Percentiles rank a stretch among this genome's conserved stretches.
These are phyloP conservation scores for Zaprionus tsacasi DNA, from an alignment of 1,140 invertebrate genomes.

Conservation along the genomic window DNA sequence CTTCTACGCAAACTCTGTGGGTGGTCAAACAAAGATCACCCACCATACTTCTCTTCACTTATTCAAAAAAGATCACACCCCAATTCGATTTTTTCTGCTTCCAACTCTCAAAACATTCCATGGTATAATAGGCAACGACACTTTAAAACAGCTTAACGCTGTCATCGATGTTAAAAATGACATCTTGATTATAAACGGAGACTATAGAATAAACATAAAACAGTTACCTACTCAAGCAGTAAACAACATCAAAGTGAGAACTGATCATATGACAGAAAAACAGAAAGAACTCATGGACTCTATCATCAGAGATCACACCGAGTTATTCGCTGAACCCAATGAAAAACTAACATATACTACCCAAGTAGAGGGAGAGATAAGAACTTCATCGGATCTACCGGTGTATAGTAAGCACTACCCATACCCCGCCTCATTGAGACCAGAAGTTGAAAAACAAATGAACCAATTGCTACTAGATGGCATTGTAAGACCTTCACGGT, in stretches of 20 bases:
- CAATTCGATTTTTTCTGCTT: slow-evolving; percentile 7
- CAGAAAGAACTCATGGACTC: not conserved
- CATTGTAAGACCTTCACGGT: not conserved
- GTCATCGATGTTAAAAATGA: slow-evolving; percentile 12
- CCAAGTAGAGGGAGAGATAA: not conserved
- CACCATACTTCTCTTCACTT: not conserved
- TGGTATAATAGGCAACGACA: not conserved
- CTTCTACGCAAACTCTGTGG: slow-evolving; percentile 5
- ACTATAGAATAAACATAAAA: not conserved
- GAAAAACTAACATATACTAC: slow-evolving; percentile 4
- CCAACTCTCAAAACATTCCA: not conserved
- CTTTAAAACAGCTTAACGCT: slow-evolving; percentile 1
- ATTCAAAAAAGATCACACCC: not conserved
- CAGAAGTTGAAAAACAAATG: not conserved
- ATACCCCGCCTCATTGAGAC: not conserved
- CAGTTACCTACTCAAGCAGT: slow-evolving; percentile 4
- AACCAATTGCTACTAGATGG: not conserved
- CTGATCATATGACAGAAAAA: slow-evolving; percentile 1
- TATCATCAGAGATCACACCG: not conserved
- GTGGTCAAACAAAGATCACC: not conserved
- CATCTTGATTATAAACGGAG: not conserved
- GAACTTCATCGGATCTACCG: too few species aligned
- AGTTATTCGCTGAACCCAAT: not conserved
- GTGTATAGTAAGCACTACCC: not conserved
- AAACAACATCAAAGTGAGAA: slow-evolving; percentile 1